A percentile compares a stretch with the other conserved stretches of the same genome.
Conservation (phyloP, 1,140 invertebrate genomes). For the Lanistes nyassanus region DNA sequence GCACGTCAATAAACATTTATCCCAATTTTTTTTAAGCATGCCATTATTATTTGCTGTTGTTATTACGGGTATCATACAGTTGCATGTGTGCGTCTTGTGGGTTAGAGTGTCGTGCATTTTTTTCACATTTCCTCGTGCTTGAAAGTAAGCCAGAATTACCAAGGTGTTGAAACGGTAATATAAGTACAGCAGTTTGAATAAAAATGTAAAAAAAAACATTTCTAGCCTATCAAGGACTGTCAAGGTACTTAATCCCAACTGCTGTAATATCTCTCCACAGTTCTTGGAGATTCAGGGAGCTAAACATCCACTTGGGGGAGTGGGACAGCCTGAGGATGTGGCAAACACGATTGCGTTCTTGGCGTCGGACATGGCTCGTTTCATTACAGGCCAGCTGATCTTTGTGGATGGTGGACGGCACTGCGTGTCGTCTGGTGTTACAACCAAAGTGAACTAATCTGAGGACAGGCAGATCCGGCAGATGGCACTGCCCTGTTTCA, state of each 20-base stretch:
- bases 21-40: no score
- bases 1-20: no score
- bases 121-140: neutral
- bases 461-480: neutral
- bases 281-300: constrained; percentile 32
- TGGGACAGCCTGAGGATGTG: constrained; percentile 80
- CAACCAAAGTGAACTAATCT: constrained; percentile 20
- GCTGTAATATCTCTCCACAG: constrained; percentile 13
- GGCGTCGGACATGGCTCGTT: constrained; percentile 80
- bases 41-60: no score
- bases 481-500: neutral
- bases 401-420: constrained; percentile 85
- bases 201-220: neutral
- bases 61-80: no score
- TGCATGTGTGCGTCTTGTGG: no score
- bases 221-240: neutral
- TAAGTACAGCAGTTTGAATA: neutral
- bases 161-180: neutral
- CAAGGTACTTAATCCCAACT: neutral
- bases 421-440: constrained; percentile 73
- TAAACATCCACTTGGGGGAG: constrained; percentile 79
- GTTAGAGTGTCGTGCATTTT: no score
- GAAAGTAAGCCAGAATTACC: neutral
- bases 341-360: constrained; percentile 83
- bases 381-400: constrained; percentile 83